Base-by-base conservation (phyloP, 2,888 invertebrate genomes). In the Nomada hirtipes region DNA sequence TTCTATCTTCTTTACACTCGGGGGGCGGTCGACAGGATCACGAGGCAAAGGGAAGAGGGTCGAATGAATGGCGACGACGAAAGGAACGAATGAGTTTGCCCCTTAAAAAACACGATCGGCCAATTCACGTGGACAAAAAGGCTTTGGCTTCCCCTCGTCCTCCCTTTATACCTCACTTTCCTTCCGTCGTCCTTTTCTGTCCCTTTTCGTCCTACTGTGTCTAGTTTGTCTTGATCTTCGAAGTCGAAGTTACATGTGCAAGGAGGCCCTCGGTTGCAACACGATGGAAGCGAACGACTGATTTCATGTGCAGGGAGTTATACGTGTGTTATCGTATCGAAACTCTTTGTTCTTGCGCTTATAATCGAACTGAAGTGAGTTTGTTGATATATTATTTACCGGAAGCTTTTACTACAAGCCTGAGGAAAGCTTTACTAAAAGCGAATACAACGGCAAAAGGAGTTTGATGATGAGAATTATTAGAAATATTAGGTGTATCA, bases 31-130 rank as follows among this genome's bases (percentile, higher is more conserved):
- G 59, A 36, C 61, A 36, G 78, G 80, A 60, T 60, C 67, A 75
- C 70, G 72, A 42, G 42, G 57, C 57, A 44, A 78, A 71, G 70
- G 60, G 52, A 70, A 59, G 65, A 72, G 83, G 78, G 77, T 73
- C 73, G 75, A 86, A 86, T 89, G 88, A 89, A 89, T 88, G 79
- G 85, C 83, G 76, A 77, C 68, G 77, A 82, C 78, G 83, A 85
- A 88, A 87, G 79, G 82, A 85, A 87, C 86, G 86, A 83, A 88
- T 82, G 85, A 83, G 83, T 85, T 84, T 79, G 63, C 79, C 80
- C 69, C 69, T 72, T 84, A 79, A 83, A 83, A 83, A 86, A 82
- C 88, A 83, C 86, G 86, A 86, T 82, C 84, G 73, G 83, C 83
- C 88, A 86, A 89, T 90, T 89, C 87, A 83, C 79, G 72, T 76